Base-by-base conservation (phyloP, 2,113 vertebrate species). In the Gambusia affinis region DNA sequence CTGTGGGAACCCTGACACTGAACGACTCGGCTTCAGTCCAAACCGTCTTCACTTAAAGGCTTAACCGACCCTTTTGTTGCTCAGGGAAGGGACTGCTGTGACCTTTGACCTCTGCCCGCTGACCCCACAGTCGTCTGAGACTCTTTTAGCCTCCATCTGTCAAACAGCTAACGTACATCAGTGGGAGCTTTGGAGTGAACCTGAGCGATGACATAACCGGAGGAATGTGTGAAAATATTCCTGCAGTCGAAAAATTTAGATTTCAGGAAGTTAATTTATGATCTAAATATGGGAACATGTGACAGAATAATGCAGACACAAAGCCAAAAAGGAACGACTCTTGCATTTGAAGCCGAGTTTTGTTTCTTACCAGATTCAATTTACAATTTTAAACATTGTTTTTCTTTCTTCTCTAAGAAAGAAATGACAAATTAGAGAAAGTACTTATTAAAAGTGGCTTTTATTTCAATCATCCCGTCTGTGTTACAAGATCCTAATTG, bases 91-190 rank as follows among this genome's bases (percentile, higher is more conserved):
- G 88, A 87, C 81, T 29, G 1, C 12, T 29, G 8, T 74, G 73
- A 83, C 79, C 85, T 90, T 83, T 89, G 86, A 90, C 88, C 84
- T 17, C 1, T 4, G 76, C 2, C 4, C 19, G 1, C 1, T 79
- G 74, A 87, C 87, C 89, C 85, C 73, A 35, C 85, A 64, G 86
- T 88, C 84, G 89, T 60, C 75, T 82, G 83, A 88, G 63, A 76
- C 60, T 84, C 61, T 70, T 74, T 75, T 67, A 17, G 33, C 2
- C n/a, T 39, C 51, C 42, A 67, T 57, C 69, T 72, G 64, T 86
- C 87, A 76, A 29, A 35, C 78, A 82, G 80, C 70, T 47, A 3
- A 79, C 60, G 74, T 44, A 29, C 24, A 76, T 39, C 12, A 30
- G 85, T 73, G 70, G 29, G 63, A 67, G 69, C 76, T 42, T 0